These are phyloP conservation scores for Scolanthus callimorphus DNA, from an alignment of 92 coral and sea anemone species.

Conservation along the genomic window DNA sequence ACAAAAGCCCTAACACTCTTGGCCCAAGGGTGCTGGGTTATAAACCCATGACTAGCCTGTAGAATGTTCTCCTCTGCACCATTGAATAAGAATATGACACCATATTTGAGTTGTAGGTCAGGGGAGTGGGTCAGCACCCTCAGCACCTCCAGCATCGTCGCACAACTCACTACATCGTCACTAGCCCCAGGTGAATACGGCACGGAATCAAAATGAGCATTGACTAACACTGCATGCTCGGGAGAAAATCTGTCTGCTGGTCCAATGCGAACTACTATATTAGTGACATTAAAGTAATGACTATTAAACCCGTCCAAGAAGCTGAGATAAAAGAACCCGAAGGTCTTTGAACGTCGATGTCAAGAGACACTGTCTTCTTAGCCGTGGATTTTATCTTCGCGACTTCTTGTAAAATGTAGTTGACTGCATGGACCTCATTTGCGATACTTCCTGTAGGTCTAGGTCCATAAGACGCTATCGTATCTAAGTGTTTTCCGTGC, in stretches of 20 bases:
- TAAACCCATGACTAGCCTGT: slow-evolving; percentile 98
- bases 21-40: slow-evolving; percentile 94
- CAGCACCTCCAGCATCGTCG: slow-evolving; percentile 88
- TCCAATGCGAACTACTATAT: slow-evolving; percentile 81
- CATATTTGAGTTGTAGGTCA: slow-evolving; percentile 42
- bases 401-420: slow-evolving; percentile 63
- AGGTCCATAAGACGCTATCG: slow-evolving; percentile 74
- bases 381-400: slow-evolving; percentile 47
- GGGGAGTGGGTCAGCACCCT: slow-evolving; percentile 68
- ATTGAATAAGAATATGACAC: slow-evolving; percentile 83
- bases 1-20: slow-evolving; percentile 71
- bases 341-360: slow-evolving; percentile 86
- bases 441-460: slow-evolving; percentile 96
- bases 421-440: slow-evolving; percentile 82
- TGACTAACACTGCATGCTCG: slow-evolving; percentile 62
- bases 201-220: slow-evolving; percentile 92
- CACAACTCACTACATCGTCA: slow-evolving; percentile 97
- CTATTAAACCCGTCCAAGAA: slow-evolving; percentile 75
- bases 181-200: slow-evolving; percentile 87
- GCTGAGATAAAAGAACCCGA: slow-evolving; percentile 65
- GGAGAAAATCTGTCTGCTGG: slow-evolving; percentile 60
- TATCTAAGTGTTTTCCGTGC: slow-evolving; percentile 82
- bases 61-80: slow-evolving; percentile 97
- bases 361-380: slow-evolving; percentile 50
- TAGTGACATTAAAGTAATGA: slow-evolving; percentile 74